Evolutionary conservation across 2,888 invertebrate species (phyloP), one percentile per base, ranked within the genome.

Genomic region (Ophion ventricosus): DNA sequence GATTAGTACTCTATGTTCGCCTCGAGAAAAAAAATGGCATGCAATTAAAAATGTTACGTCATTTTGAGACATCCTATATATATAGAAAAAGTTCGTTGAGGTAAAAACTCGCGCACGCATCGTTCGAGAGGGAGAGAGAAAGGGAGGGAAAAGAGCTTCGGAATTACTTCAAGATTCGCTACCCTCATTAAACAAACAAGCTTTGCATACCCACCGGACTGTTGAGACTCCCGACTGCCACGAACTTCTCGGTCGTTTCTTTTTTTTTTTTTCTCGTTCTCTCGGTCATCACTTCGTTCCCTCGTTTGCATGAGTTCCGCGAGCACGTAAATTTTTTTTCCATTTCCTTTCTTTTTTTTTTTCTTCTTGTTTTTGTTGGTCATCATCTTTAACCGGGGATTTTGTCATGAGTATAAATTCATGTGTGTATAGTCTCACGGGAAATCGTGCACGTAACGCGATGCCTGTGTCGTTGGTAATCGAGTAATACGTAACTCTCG

Each of bases 131-230:
- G 77, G 88, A 87, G 49, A 49, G 49, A 40, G 2, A 7, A 40
- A 40, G 40, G 10, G 40, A 4, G 14, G 17, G 49, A 89, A 90
- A 90, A 90, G 84, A 82, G 72, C 80, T 86, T 87, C 87, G 87
- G 87, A 91, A 89, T 91, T 91, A 89, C 90, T 90, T 90, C 89
- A 87, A 93, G 94, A 94, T 94, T 94, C 91, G 92, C 89, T 91
- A 91, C 90, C 91, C 92, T 93, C 92, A 90, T 92, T 92, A 92
- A 91, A 92, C 89, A 91, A 91, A 92, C 91, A 89, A 92, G 92
- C 91, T 91, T 91, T 91, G 91, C 91, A 92, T 91, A 90, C 88
- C 81, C 73, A 82, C 80, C 70, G 83, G 73, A 67, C 63, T 61
- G 79, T 70, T 69, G 57, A 73, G 54, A 69, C 61, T 29, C 35